Base-by-base conservation (phyloP, 2,888 invertebrate genomes). In the Beris morrisii region DNA sequence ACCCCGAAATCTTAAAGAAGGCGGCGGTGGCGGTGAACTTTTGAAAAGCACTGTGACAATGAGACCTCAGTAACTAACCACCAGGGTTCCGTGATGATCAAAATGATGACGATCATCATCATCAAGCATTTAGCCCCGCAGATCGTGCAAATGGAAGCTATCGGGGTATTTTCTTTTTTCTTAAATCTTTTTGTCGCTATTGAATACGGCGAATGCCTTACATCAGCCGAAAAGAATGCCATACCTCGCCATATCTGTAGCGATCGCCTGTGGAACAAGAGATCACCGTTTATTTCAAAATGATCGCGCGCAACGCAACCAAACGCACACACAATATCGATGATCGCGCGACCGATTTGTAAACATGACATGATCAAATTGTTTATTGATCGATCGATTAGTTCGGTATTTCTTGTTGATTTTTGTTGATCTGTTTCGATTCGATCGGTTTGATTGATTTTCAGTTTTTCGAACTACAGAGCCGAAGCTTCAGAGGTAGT, bases 361-460 rank as follows among this genome's bases (percentile, higher is more conserved):
- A 65, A 65, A 65, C 64, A 65, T 65, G 64, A 65, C 64, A 56
- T 65, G 64, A 56, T 55, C 55, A 15, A n/a, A 65, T 65, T 65
- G 64, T 65, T 65, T 65, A 56, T 56, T 64, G 68, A 67, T 64
- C 66, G 67, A 70, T 70, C 69, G 69, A 68, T 68, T 70, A 67
- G 70, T 69, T 69, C 66, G 65, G 67, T 66, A 69, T 70, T 69
- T 69, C 67, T 50, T 61, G 61, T 61, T 61, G 61, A 61, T 61
- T 52, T 52, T 61, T 61, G 61, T 61, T 61, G 61, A 61, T 61
- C 61, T 61, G 61, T 61, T 61, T 50, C 61, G 61, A 61, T 61
- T 61, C 38, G 52, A 9, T 50, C 52, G 31, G 32, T 61, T 61
- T 61, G 61, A 61, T 61, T 61, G 61, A 61, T 61, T 50, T 61